Conservation (phyloP, 2,113 vertebrate genomes). For the Pithys albifrons region DNA sequence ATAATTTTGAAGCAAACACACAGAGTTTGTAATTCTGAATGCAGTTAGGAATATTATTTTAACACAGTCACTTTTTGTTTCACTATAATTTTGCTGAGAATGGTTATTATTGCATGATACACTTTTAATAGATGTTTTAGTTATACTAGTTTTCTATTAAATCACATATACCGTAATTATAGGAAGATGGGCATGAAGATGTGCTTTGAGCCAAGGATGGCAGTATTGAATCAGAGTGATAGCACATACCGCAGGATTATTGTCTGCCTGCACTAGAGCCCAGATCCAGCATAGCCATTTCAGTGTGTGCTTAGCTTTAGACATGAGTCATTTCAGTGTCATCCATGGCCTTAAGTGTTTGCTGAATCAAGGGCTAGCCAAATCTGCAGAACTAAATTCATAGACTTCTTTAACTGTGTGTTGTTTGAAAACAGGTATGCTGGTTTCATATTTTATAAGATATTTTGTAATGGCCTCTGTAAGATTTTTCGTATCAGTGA, state of each 20-base stretch:
- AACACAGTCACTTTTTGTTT: conserved; percentile 53
- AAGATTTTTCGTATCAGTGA: conserved; percentile 30
- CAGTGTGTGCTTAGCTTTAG: conserved; percentile 43
- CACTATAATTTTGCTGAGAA: conserved; percentile 58
- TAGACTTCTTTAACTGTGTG: conserved; percentile 8
- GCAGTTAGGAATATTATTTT: conserved; percentile 48
- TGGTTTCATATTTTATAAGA: conserved; percentile 31
- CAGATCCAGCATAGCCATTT: conserved; percentile 43
- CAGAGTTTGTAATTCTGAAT: conserved; percentile 36
- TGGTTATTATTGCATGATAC: conserved; percentile 72
- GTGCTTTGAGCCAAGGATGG: conserved; percentile 62
- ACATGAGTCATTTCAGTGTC: background rate
- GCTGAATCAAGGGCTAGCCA: conserved; percentile 50
- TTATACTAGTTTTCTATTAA: conserved; percentile 60
- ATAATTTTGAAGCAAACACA: conserved; percentile 59
- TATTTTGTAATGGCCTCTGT: background rate
- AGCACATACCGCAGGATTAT: conserved; percentile 23
- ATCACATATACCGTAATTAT: conserved; percentile 44
- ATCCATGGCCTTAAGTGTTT: conserved; percentile 12
- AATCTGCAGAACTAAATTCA: conserved; percentile 1
- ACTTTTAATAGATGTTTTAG: conserved; percentile 53
- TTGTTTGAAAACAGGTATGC: conserved; percentile 30
- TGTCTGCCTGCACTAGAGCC: conserved; percentile 7
- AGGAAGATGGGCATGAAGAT: conserved; percentile 62
- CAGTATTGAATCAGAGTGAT: conserved; percentile 13